phyloP scores from a whole-genome alignment of 2,888 invertebrate species.

The Chirona hameri region DNA sequence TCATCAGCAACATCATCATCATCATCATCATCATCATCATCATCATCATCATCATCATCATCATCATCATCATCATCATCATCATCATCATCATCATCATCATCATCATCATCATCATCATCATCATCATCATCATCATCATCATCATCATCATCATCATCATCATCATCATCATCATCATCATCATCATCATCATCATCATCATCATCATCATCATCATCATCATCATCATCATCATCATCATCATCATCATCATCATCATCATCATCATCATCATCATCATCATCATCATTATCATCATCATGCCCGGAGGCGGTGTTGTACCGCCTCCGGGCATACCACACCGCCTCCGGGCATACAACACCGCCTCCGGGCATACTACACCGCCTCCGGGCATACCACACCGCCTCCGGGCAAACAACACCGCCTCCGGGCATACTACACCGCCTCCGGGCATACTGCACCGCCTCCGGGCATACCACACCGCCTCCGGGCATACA shows the following conservation, averaged over 20 bases:
- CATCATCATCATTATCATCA: constrained; percentile 22
- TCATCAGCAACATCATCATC: too few relatives aligned
- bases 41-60: constrained; percentile 22
- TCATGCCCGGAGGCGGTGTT: too few relatives aligned
- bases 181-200: constrained; percentile 22
- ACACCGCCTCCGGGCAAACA: too few relatives aligned
- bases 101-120: constrained; percentile 22
- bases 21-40: too few relatives aligned
- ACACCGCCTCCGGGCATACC: too few relatives aligned
- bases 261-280: constrained; percentile 22
- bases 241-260: constrained; percentile 22
- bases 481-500: too few relatives aligned
- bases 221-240: constrained; percentile 11
- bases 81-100: constrained; percentile 22
- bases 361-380: too few relatives aligned
- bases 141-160: constrained; percentile 22
- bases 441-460: too few relatives aligned
- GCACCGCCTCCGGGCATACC: too few relatives aligned
- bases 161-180: constrained; percentile 22
- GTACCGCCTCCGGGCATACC: too few relatives aligned
- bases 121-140: constrained; percentile 22
- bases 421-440: too few relatives aligned
- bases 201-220: constrained; percentile 22
- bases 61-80: constrained; percentile 22
- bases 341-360: too few relatives aligned